Base-by-base conservation (phyloP, 2,113 vertebrate species). In the Fregetta grallaria region DNA sequence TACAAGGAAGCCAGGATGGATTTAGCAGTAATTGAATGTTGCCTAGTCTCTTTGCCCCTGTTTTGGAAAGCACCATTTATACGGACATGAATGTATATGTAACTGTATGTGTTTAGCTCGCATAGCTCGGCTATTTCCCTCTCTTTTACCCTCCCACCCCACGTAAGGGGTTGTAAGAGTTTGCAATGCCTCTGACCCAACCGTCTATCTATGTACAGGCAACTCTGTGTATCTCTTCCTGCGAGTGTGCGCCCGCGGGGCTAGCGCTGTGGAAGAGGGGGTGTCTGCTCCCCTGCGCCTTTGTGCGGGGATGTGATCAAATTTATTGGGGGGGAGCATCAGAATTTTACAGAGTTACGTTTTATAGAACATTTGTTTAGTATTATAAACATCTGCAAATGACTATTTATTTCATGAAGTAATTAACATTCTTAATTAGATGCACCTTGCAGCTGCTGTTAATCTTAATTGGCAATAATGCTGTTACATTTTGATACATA, bases 351-450 rank as follows among this genome's bases (percentile, higher is more conserved):
- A 56, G 42, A 97, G 89, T 95, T 96, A 79, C 23, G 45, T 91
- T 96, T 94, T 62, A 75, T 5, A 96, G 95, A 94, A 88, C 89
- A 94, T 96, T 98, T 95, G 95, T 97, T 98, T 91, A 94, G 95
- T 86, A 70, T 75, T 95, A 85, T 68, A 94, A 98, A 98, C 97
- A 98, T 98, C 97, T 98, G 97, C 96, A 98, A 97, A 96, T 88
- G 38, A 96, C 96, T 96, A 97, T 95, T 97, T 97, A 88, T 97
- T 98, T 72, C 29, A 73, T 88, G 80, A 96, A 97, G 96, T 98
- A 98, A 98, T 98, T 98, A 98, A 97, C 97, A 98, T 96, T 95
- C 90, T 93, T 98, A 98, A 98, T 98, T 97, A 98, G 97, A 96
- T 94, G 95, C 97, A 98, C 98, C 98, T 98, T 98, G 96, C 97